A percentile compares a stretch with the other conserved stretches of the same genome.
Conservation (phyloP, 2,797 vertebrate species). For the Neosalanx taihuensis region DNA sequence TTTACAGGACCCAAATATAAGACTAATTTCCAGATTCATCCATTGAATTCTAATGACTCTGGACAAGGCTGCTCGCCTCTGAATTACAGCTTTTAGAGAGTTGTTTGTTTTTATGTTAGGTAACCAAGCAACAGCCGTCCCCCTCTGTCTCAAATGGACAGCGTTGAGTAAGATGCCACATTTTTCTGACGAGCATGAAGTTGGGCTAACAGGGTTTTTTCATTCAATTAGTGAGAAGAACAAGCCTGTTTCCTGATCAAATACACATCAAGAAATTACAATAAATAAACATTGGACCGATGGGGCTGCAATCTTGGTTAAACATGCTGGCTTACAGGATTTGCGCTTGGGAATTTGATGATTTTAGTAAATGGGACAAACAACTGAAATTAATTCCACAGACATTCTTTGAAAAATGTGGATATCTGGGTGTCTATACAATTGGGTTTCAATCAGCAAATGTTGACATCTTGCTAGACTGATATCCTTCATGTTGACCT, state of each 20-base stretch:
- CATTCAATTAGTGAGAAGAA: background rate
- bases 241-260: conserved; percentile 1
- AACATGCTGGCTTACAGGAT: no score
- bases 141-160: conserved; percentile 30
- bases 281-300: no score
- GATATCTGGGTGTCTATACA: background rate
- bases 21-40: conserved; percentile 35
- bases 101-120: conserved; percentile 35
- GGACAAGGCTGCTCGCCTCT: conserved; percentile 22
- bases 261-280: background rate
- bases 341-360: no score
- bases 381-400: background rate
- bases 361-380: background rate
- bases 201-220: background rate
- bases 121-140: conserved; percentile 32
- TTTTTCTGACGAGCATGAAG: conserved; percentile 20
- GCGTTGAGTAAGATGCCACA: conserved; percentile 26
- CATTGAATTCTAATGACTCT: conserved; percentile 38
- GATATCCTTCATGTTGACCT: conserved; percentile 9
- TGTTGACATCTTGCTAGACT: conserved; percentile 12
- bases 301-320: no score
- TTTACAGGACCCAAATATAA: conserved; percentile 27
- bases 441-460: background rate
- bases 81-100: conserved; percentile 33
- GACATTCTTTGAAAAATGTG: background rate